Percentiles rank a stretch among this genome's conserved stretches.
Evolutionary conservation across 2,888 invertebrate genomes (phyloP).

Genomic region (Sussaba pulchella): DNA sequence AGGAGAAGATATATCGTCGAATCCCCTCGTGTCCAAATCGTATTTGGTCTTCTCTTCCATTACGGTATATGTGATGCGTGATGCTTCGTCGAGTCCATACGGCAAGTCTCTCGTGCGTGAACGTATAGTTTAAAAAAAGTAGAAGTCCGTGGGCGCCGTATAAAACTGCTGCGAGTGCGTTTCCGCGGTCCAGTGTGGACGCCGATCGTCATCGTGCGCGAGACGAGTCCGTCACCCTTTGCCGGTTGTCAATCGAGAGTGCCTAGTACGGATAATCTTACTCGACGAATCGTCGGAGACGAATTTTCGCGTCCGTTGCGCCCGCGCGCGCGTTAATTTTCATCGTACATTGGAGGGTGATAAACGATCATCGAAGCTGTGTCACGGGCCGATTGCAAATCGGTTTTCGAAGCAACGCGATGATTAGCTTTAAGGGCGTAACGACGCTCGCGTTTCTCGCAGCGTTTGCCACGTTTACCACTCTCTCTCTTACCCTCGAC

Average conservation of each 20-base stretch:
- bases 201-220: constrained; percentile 71
- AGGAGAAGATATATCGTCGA: constrained; percentile 9
- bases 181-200: constrained; percentile 79
- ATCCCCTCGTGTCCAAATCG: constrained; percentile 24
- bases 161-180: constrained; percentile 80
- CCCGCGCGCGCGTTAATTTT: not conserved
- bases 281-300: not conserved
- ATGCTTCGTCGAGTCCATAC: constrained; percentile 7
- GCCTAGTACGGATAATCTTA: constrained; percentile 27
- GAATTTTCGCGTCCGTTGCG: not conserved
- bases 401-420: constrained; percentile 33
- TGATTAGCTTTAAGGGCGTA: constrained; percentile 60
- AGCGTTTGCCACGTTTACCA: constrained; percentile 70
- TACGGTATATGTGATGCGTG: constrained; percentile 39
- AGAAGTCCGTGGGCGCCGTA: constrained; percentile 81
- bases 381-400: constrained; percentile 1
- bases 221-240: constrained; percentile 59
- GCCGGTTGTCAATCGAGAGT: constrained; percentile 50
- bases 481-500: constrained; percentile 74
- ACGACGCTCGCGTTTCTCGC: constrained; percentile 66
- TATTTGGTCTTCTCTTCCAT: constrained; percentile 48
- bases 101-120: constrained; percentile 40
- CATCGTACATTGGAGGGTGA: not conserved
- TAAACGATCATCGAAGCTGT: not conserved
- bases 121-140: constrained; percentile 59